Evolutionary conservation across 2,797 vertebrate species (phyloP), one percentile per base, ranked within the genome.

Genomic region (Muraenolepis orangiensis): DNA sequence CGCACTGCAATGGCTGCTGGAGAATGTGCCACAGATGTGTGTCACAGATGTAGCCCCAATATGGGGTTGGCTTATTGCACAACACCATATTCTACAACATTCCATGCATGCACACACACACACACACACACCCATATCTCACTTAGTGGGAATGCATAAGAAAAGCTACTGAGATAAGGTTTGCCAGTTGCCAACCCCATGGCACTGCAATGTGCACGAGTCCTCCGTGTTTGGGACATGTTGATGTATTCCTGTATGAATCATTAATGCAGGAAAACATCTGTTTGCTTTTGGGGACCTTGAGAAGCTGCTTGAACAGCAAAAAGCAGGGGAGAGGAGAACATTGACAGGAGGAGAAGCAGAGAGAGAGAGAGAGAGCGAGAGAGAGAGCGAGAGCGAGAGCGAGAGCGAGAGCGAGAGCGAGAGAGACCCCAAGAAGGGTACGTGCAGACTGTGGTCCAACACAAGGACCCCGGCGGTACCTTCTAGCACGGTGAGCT

Each of bases 401-500:
- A 23, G 51, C n/a, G 6, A 8, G 5, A 57, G 51, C n/a, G 10
- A 10, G 23, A n/a, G 26, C 36, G 68, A 66, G 26, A 36, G 28
- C 74, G 51, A 78, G 23, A 69, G 31, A 70, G 20, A 79, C 77
- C 78, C 7, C 7, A 20, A 51, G 20, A 20, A 51, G 46, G 18
- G 14, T 18, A 46, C 42, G 20, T 14, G 42, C 14, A 46, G 42
- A 14, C 42, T 20, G 16, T n/a, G 18, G 16, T 20, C 2, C 2
- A 57, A 23, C n/a, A 57, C 23, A n/a, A 57, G 6, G n/a, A 57
- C 42, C 42, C 42, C 42, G 8, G 51, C 11, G 13, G 14, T 93
- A 98, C 97, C 97, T 96, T 98, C 96, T 34, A 99, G 93, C 74
- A 99, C 97, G 1, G 96, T 98, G 72, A 99, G 94, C 86, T 98